Evolutionary conservation across 1,140 invertebrate genomes (phyloP).

Genomic region (Drosophila hydei): DNA sequence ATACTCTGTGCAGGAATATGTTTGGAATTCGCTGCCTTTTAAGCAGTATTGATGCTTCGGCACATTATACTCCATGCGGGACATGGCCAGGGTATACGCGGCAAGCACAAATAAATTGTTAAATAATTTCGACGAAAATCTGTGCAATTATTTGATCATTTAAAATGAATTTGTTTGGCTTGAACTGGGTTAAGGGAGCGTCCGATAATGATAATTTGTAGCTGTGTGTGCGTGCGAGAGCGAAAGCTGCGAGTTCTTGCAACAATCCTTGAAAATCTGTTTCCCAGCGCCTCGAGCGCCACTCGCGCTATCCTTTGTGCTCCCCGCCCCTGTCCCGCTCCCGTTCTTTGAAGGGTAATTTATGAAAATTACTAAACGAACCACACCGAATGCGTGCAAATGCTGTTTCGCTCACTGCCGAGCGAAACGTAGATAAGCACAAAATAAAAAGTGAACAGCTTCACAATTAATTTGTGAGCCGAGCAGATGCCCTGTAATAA

Average conservation of each 20-base stretch:
- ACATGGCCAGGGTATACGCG: conserved; percentile 23
- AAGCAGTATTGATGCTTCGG: background rate
- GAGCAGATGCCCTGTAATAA: background rate
- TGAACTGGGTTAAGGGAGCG: conserved; percentile 31
- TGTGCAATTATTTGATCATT: conserved; percentile 62
- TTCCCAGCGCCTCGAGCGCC: conserved; percentile 11
- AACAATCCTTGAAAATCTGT: conserved; percentile 32
- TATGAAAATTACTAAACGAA: conserved; percentile 78
- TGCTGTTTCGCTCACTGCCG: conserved; percentile 34
- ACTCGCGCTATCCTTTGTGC: background rate
- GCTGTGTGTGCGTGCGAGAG: conserved; percentile 24
- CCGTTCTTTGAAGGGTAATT: conserved; percentile 59
- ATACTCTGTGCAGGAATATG: no score
- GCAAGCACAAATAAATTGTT: conserved; percentile 10
- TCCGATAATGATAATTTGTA: conserved; percentile 53
- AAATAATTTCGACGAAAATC: conserved; percentile 49
- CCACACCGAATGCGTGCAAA: conserved; percentile 72
- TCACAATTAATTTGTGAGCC: background rate
- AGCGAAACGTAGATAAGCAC: conserved; percentile 10
- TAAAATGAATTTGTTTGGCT: conserved; percentile 53
- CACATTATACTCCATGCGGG: background rate
- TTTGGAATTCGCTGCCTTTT: no score
- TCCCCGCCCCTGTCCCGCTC: background rate
- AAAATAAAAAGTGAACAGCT: background rate
- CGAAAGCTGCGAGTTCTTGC: conserved; percentile 22